Evolutionary conservation across 2,888 invertebrate genomes (phyloP), one percentile per base, ranked within the genome.

Genomic region (Polymixis flavicincta): DNA sequence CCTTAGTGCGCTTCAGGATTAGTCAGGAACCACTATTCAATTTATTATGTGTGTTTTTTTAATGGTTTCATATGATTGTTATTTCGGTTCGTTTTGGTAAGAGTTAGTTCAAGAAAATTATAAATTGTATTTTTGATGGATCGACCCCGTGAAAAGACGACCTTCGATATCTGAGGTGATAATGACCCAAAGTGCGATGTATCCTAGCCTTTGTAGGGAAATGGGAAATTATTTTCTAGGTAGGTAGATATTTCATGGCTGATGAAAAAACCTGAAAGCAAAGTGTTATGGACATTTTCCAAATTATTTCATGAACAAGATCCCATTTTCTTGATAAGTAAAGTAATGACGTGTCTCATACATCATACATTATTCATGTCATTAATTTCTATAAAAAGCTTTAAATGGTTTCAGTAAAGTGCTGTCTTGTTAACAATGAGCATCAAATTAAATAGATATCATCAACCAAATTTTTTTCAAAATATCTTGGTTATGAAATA

Each of bases 281-380:
- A 66, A 52, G 25, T 76, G 45, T 37, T 32, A 45, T 25, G 37
- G 17, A 48, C 32, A 69, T 78, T 71, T 45, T 52, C 42, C 9
- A 71, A 71, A 42, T 55, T 32, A 78, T 55, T 28, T 45, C 42
- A 9, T 45, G 22, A 68, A 65, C 7, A 50, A 71, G 71, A 77
- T 78, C n/a, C 11, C 55, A 63, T 63, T 55, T 70, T 50, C 50
- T 78, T 72, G 64, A 78, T 64, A 72, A 64, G 37, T 59, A 54
- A 54, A 78, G 64, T 54, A 59, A 60, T 78, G 55, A 78, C 63
- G 28, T 64, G 57, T 59, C 50, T 55, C 57, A 54, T 59, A n/a
- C n/a, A n/a, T n/a, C n/a, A n/a, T 59, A 71, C 11, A 77, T 77
- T 78, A 78, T 77, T 71, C 63, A 78, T 25, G 68, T 55, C 50